These are phyloP conservation scores for Drosophila kokeensis DNA, from an alignment of 2,888 invertebrate genomes.

Conservation along the genomic window DNA sequence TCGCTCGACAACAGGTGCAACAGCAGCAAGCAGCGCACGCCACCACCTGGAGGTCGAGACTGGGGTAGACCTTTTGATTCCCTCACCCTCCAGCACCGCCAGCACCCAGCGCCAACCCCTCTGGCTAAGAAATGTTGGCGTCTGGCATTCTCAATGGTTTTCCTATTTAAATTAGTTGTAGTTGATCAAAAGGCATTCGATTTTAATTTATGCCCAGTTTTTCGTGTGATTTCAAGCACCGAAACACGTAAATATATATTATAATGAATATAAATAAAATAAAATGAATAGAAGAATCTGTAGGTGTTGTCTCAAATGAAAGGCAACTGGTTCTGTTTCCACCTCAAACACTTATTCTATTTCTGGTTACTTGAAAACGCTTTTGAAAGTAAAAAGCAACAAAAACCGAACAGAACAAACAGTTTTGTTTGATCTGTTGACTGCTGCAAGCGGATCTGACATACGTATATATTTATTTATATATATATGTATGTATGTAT, in stretches of 20 bases:
- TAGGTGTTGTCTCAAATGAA: constrained; percentile 62
- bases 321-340: constrained; percentile 66
- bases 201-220: constrained; percentile 58
- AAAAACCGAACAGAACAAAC: constrained; percentile 1
- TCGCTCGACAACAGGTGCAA: constrained; percentile 58
- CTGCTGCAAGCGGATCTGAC: constrained; percentile 42
- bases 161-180: constrained; percentile 7
- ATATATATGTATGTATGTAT: too few species aligned
- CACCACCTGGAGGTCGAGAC: constrained; percentile 29
- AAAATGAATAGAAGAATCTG: constrained; percentile 8
- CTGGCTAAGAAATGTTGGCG: constrained; percentile 25
- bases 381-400: constrained; percentile 40
- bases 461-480: constrained; percentile 2
- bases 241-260: constrained; percentile 59
- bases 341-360: constrained; percentile 36
- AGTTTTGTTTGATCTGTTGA: constrained; percentile 24
- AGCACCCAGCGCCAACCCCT: background rate
- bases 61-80: constrained; percentile 23
- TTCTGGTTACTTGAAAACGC: constrained; percentile 45
- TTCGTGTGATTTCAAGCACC: constrained; percentile 62
- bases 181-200: constrained; percentile 11
- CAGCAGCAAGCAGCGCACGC: background rate
- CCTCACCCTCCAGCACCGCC: background rate
- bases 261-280: constrained; percentile 42
- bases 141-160: constrained; percentile 33